Conservation (phyloP, 2,888 invertebrate species). For the Nymphalis c-album region DNA sequence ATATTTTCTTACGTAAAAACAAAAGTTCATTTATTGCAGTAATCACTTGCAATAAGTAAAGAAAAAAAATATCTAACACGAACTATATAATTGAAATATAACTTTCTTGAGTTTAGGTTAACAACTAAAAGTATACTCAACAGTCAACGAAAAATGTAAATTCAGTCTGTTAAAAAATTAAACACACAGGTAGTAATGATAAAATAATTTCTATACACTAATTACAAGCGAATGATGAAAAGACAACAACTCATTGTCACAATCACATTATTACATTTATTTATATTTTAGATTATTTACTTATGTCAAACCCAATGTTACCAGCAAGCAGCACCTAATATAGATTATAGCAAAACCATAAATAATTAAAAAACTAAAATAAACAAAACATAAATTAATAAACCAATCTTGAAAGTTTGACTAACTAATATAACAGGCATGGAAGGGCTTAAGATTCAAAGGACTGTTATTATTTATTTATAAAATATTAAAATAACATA, state of each 20-base stretch:
- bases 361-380: too few species aligned
- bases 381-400: too few species aligned
- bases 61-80: background rate
- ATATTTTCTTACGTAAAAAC: conserved; percentile 39
- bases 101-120: background rate
- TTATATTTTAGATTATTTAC: conserved; percentile 6
- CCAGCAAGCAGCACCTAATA: background rate
- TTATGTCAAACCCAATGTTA: background rate
- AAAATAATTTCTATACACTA: background rate
- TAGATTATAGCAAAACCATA: too few species aligned
- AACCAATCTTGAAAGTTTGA: too few species aligned
- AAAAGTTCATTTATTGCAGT: conserved; percentile 42
- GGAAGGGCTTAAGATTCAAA: too few species aligned
- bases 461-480: too few species aligned
- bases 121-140: background rate
- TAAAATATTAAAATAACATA: too few species aligned
- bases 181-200: background rate
- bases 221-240: conserved; percentile 2
- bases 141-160: background rate
- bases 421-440: too few species aligned
- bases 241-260: conserved; percentile 12
- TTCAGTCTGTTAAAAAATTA: background rate
- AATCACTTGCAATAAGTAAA: background rate
- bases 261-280: conserved; percentile 5
- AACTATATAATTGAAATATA: background rate